Evolutionary conservation across 2,797 vertebrate genomes (phyloP).

Genomic region (Acrocephalus scirpaceus): DNA sequence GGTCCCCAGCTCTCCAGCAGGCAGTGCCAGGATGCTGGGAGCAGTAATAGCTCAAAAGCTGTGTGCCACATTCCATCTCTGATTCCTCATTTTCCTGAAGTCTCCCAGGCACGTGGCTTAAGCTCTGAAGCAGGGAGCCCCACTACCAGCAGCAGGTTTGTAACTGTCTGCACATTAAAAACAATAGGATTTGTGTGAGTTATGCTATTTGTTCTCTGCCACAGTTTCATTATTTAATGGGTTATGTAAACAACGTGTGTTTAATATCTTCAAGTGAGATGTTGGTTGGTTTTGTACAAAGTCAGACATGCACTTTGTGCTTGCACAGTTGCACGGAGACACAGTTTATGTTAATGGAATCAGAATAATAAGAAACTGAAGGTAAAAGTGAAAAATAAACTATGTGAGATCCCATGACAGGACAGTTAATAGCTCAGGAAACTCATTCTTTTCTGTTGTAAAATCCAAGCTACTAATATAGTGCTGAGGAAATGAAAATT

Average conservation of each 20-base stretch:
- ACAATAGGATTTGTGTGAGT: fast-evolving
- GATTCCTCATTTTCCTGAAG: constrained; percentile 27
- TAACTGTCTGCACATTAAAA: background rate
- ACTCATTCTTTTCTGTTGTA: background rate
- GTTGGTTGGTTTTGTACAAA: background rate
- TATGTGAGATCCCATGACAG: background rate
- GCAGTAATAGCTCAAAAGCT: constrained; percentile 63
- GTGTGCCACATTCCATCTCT: constrained; percentile 49
- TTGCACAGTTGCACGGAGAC: background rate
- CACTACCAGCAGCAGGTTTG: background rate
- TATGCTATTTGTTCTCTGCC: background rate
- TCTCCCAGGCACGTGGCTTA: constrained; percentile 22
- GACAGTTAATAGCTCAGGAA: background rate
- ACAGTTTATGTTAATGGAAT: background rate
- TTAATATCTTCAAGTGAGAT: background rate
- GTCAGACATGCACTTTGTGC: background rate
- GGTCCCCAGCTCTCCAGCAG: constrained; percentile 36
- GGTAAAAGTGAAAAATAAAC: background rate
- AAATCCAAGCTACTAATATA: background rate
- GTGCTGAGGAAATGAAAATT: background rate
- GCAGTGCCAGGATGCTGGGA: constrained; percentile 48
- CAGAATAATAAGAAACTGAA: background rate
- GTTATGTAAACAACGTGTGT: background rate
- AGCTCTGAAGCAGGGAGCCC: background rate
- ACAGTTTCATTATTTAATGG: background rate